Conservation (phyloP, 2,888 invertebrate genomes). For the Drosophila crucigera region DNA sequence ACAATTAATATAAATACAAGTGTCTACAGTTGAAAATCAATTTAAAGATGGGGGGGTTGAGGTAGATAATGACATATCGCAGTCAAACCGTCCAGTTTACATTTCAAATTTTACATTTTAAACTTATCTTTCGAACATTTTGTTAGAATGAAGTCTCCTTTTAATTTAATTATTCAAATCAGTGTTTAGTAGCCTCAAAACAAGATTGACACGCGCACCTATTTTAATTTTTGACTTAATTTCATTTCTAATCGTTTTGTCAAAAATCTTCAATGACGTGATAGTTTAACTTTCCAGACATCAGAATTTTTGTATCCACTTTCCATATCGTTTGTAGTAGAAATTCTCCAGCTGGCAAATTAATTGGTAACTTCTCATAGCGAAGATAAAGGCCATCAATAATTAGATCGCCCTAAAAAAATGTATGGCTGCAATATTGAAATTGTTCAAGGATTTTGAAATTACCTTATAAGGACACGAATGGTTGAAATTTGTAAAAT, state of each 20-base stretch:
- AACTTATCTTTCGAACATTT: neutral
- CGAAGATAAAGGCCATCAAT: neutral
- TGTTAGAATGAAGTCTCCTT: neutral
- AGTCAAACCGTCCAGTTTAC: no score
- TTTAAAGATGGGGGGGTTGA: neutral
- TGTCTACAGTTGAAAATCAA: neutral
- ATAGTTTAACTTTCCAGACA: neutral
- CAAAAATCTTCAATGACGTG: neutral
- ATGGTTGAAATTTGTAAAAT: neutral
- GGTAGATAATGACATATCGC: neutral
- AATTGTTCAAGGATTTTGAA: no score
- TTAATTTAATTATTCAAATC: neutral
- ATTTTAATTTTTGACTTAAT: no score
- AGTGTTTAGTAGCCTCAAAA: neutral
- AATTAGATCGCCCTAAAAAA: neutral
- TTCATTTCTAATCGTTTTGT: neutral
- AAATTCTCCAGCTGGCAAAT: neutral
- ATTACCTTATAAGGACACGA: constrained; percentile 3
- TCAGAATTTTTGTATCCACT: neutral
- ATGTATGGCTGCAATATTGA: neutral
- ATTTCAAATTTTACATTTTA: neutral
- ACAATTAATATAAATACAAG: neutral
- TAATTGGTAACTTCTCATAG: neutral
- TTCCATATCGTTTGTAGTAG: neutral
- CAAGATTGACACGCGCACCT: neutral